Conservation (phyloP, 1,140 invertebrate species). For the Caenorhabditis briggsae region DNA sequence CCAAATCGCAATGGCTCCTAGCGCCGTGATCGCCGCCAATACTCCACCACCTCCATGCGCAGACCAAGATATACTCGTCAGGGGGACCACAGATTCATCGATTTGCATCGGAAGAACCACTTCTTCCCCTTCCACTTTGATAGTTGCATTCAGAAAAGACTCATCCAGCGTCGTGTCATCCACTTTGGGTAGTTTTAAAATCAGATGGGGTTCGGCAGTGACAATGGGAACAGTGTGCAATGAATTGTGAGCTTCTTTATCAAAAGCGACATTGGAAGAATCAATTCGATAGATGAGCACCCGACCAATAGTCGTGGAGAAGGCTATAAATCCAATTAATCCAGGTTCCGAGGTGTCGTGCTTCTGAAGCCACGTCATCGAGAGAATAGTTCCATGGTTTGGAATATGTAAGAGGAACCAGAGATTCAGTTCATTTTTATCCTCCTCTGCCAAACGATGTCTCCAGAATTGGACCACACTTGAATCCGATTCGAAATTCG, state of each 20-base stretch:
- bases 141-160: not conserved
- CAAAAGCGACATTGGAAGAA: not conserved
- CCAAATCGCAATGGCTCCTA: constrained; percentile 24
- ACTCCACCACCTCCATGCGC: not conserved
- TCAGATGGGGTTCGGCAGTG: not conserved
- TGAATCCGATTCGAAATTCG: not conserved
- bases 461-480: constrained; percentile 19
- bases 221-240: not conserved
- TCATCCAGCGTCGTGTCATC: not conserved
- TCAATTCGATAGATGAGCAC: constrained; percentile 20
- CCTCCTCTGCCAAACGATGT: not conserved
- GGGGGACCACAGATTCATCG: constrained; percentile 17
- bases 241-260: not conserved
- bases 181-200: not conserved
- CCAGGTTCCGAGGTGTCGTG: not conserved
- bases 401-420: constrained; percentile 13
- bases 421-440: not conserved
- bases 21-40: not conserved
- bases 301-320: not conserved
- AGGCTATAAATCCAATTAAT: constrained; percentile 1
- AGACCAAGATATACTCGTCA: constrained; percentile 2
- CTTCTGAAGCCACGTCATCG: constrained; percentile 23
- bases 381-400: not conserved
- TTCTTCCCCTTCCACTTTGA: constrained; percentile 29
- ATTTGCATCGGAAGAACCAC: not conserved